These are phyloP conservation scores for Phoxinus phoxinus DNA, from an alignment of 2,113 vertebrate genomes.

Conservation along the genomic window DNA sequence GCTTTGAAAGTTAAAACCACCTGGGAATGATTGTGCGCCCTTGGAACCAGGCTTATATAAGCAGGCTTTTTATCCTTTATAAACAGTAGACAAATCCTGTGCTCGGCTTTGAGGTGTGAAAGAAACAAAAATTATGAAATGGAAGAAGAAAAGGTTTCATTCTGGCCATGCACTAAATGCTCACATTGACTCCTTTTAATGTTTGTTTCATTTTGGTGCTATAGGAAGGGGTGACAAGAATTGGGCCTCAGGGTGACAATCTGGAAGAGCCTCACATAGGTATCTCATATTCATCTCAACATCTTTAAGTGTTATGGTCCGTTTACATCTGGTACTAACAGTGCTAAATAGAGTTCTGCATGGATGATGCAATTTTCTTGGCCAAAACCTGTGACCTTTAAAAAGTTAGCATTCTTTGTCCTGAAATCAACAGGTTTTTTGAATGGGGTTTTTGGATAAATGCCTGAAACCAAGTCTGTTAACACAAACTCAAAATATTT, in stretches of 20 bases:
- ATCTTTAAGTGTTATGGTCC: background rate
- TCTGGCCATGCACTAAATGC: background rate
- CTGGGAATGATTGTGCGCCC: conserved; percentile 60
- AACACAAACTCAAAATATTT: background rate
- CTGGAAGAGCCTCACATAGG: conserved; percentile 90
- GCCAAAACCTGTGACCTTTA: background rate
- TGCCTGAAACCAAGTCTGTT: background rate
- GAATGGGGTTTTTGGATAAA: background rate
- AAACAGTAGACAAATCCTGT: conserved; percentile 57
- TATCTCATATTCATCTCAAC: conserved; percentile 63
- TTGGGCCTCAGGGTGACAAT: conserved; percentile 83
- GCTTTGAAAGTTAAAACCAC: conserved; percentile 61
- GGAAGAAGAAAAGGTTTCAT: conserved; percentile 1
- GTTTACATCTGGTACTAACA: conserved; percentile 8
- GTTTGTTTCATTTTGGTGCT: conserved; percentile 46
- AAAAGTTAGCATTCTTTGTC: background rate
- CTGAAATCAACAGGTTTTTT: background rate
- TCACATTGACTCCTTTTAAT: background rate
- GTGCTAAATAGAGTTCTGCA: background rate
- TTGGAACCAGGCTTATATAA: conserved; percentile 55
- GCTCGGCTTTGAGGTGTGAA: conserved; percentile 43
- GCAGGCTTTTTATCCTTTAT: conserved; percentile 58
- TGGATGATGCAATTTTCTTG: background rate
- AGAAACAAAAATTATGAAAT: conserved; percentile 8
- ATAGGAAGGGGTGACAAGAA: conserved; percentile 92